phyloP scores from a whole-genome alignment of 2,888 invertebrate genomes.

The Lasioglossum morio region DNA sequence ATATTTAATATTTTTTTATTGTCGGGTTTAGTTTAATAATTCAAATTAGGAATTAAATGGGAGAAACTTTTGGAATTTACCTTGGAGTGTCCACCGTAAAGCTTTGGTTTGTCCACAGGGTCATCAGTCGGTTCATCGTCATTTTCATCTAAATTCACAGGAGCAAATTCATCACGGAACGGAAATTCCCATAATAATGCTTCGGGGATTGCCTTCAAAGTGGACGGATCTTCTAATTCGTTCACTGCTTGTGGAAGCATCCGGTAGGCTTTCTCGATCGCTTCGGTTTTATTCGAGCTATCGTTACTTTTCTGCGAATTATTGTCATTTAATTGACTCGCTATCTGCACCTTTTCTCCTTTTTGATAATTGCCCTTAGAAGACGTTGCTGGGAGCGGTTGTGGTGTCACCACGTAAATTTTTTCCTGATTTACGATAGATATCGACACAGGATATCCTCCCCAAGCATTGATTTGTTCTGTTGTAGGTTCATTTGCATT shows the following conservation, averaged over 20 bases:
- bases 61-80: conserved; percentile 79
- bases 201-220: conserved; percentile 77
- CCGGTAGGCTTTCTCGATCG: conserved; percentile 81
- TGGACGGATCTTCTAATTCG: conserved; percentile 81
- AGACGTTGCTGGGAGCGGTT: conserved; percentile 82
- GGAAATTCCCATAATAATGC: conserved; percentile 81
- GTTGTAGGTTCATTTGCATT: conserved; percentile 75
- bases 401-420: conserved; percentile 93
- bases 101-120: conserved; percentile 67
- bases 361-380: neutral
- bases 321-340: conserved; percentile 79
- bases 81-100: conserved; percentile 88
- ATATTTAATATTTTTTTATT: neutral
- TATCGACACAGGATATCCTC: conserved; percentile 89
- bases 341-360: conserved; percentile 5
- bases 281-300: conserved; percentile 67
- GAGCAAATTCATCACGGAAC: conserved; percentile 81
- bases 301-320: conserved; percentile 56
- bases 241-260: conserved; percentile 83
- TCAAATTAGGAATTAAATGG: neutral
- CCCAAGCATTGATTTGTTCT: conserved; percentile 87
- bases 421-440: conserved; percentile 92
- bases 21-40: neutral
- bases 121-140: conserved; percentile 40
- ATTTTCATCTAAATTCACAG: conserved; percentile 35